Evolutionary conservation across 1,140 invertebrate genomes (phyloP), one percentile per base, ranked within the genome.

Genomic region (Hylaeus anthracinus): DNA sequence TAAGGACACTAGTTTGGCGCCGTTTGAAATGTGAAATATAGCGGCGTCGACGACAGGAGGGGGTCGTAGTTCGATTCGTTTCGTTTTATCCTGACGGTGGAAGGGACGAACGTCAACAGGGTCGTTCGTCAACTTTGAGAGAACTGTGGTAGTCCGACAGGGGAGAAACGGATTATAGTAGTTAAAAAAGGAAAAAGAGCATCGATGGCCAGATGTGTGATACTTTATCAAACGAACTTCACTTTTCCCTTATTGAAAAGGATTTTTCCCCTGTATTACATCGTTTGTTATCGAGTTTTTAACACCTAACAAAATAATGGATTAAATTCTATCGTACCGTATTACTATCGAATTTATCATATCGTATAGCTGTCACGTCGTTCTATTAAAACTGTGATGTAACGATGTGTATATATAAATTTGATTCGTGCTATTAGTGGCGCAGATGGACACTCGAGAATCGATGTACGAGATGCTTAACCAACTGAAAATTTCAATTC

Each of bases 11-110:
- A 43, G 14, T 63, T 77, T 69, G 71, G 61, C 82, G 87, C 89
- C 88, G 88, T 90, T 91, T 84, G 86, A 90, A 91, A 90, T 90
- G 89, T 90, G 89, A 90, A 90, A 90, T 91, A 90, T 91, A 90
- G 89, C 85, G 79, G 87, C 79, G 79, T 61, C 83, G 26, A 53
- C 63, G 77, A 72, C 58, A 51, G 51, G 6, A 75, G 72, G 26
- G 58, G 79, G 77, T 80, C 53, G 48, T 76, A 84, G 72, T 79
- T 84, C 65, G 73, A 79, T 81, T 76, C 76, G 81, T 83, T 83
- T 90, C 86, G 89, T 90, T 90, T 91, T 90, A 88, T 89, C 88
- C 86, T 86, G 84, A 82, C 60, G 70, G 53, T 83, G 82, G 74
- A 86, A 72, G 89, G 90, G 87, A 90, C 85, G 84, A 90, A 90